Base-by-base conservation (phyloP, 2,797 vertebrate species). In the Epinephelus awoara region DNA sequence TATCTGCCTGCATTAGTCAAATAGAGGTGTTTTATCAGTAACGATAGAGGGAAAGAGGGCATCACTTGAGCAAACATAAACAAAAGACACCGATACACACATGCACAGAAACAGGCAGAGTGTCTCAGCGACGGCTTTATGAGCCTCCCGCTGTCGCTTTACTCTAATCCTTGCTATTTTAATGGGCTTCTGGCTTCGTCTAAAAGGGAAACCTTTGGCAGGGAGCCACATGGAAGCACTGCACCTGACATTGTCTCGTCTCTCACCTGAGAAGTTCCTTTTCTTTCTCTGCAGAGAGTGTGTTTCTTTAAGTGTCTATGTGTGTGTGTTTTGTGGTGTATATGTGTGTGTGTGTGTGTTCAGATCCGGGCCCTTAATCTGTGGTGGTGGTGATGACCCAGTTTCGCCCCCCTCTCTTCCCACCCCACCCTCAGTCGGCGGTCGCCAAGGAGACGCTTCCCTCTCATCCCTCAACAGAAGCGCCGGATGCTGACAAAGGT, bases 381-480 rank as follows among this genome's bases (percentile, higher is more conserved):
- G 80, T 64, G 59, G 70, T 18, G 55, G 49, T 67, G 83, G 82
- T 80, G 89, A 90, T 95, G 93, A 93, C 93, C 93, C 93, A 94
- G 72, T 93, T 94, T 87, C 29, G 19, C 75, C 72, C 58, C n/a
- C 25, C 38, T 5, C 4, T 18, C 40, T 55, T 51, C 40, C 50
- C 29, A 15, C 62, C 68, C 85, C 67, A 21, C 85, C 85, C 84
- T 87, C 86, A 58, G 49, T 69, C 11, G 73, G 47, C 74, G 13
- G 90, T 93, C 79, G 63, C 85, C 88, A 93, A 91, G 92, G 92
- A 94, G 92, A 92, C 83, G 72, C 88, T 86, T 90, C 83, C 76
- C 85, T 89, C 82, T 92, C 91, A 90, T 90, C 87, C 69, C 72
- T 70, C 84, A 80, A 75, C 77, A 9, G 69, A 77, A 84, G 70